Evolutionary conservation across 2,888 invertebrate genomes (phyloP), one percentile per base, ranked within the genome.

Genomic region (Himalopsyche kuldschensis): DNA sequence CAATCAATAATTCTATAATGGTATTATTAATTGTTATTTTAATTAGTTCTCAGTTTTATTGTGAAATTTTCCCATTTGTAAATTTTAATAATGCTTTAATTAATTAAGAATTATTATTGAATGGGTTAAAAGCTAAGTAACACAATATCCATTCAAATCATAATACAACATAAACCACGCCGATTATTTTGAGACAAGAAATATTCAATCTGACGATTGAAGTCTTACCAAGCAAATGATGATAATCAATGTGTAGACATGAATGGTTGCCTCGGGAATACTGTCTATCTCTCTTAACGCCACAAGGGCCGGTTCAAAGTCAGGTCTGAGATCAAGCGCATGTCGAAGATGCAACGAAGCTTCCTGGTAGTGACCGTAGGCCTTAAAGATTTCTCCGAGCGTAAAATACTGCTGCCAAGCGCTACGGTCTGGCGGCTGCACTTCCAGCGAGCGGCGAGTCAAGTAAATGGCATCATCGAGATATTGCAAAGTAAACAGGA

Each of bases 371-470:
- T 97, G 97, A 87, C 97, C 97, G 88, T 97, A 97, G 0, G 97
- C 96, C 91, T 97, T 97, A 88, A 97, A 96, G 89, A 97, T 97
- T 90, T 97, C 97, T 6, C 97, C 97, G 81, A 97, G 93, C 6
- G 97, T 97, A 89, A 97, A 96, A 91, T 97, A 97, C 90, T 97
- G 97, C 88, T 96, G 96, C 97, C 97, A 97, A 2, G 97, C 95
- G 88, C 95, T 96, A 88, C 96, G 95, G 88, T 96, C 96, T 0
- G 96, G 95, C 35, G 96, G 94, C 89, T 96, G 96, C 83, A 97
- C 95, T 88, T 96, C 96, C 63, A 97, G 92, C 17, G 97, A 97
- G 80, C 96, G 93, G 87, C 96, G 93, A 80, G 97, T 97, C 88
- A 97, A 92, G 88, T 96, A 96, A 87, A 97, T 96, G 69, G 97